Conservation (phyloP, 2,797 vertebrate genomes). For the Threskiornis aethiopicus region DNA sequence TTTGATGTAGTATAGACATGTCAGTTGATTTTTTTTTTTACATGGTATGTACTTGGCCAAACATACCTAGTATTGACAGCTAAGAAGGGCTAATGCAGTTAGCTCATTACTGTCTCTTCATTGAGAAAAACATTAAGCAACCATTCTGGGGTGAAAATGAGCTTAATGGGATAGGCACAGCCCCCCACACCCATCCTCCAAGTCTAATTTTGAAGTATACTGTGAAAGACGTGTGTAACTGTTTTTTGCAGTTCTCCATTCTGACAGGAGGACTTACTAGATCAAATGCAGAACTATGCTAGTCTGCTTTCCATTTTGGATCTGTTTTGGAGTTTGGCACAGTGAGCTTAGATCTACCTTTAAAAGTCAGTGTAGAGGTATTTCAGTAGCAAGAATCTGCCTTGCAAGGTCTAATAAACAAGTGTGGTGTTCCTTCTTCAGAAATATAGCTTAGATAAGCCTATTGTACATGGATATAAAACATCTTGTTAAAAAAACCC, state of each 20-base stretch:
- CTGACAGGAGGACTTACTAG: neutral
- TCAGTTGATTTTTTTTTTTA: too few species aligned
- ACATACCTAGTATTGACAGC: accelerated
- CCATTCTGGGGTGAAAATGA: neutral
- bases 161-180: neutral
- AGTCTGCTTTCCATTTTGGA: neutral
- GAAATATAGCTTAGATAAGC: neutral
- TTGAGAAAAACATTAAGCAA: neutral
- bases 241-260: neutral
- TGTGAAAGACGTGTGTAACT: accelerated
- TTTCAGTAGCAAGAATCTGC: neutral
- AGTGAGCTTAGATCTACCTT: neutral
- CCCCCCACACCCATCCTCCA: too few species aligned
- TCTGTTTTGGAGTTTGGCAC: neutral
- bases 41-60: neutral
- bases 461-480: neutral
- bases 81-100: neutral
- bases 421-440: neutral
- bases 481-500: neutral
- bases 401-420: neutral
- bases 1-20: neutral
- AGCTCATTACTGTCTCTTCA: neutral
- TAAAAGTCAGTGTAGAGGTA: neutral
- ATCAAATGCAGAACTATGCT: neutral
- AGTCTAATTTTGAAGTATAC: neutral